A percentile compares a stretch with the other conserved stretches of the same genome.
These are phyloP conservation scores for Thomomys bottae DNA, from an alignment of 2,113 vertebrate species.

Conservation along the genomic window DNA sequence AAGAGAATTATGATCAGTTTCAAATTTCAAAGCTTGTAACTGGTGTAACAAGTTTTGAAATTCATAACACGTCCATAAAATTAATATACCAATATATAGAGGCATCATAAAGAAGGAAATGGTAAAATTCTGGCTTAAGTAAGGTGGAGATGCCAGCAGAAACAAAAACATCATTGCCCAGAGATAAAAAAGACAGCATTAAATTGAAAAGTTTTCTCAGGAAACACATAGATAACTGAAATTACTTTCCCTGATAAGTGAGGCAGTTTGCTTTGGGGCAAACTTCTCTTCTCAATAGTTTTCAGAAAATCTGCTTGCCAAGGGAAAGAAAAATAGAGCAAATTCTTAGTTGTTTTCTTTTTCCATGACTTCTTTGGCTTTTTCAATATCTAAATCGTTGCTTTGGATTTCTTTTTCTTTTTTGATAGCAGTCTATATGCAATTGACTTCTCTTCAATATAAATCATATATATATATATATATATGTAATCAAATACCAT, in stretches of 20 bases:
- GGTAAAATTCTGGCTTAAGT: constrained; percentile 52
- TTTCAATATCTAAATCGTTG: not conserved
- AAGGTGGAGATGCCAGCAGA: not conserved
- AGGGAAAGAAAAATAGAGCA: constrained; percentile 34
- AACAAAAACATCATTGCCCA: constrained; percentile 49
- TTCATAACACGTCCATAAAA: constrained; percentile 60
- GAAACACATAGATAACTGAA: constrained; percentile 76
- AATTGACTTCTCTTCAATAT: not conserved
- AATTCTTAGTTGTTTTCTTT: constrained; percentile 1
- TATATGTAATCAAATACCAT: too few relatives aligned
- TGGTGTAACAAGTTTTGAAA: constrained; percentile 55
- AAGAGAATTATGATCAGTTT: constrained; percentile 31
- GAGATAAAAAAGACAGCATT: constrained; percentile 65
- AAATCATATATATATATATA: too few relatives aligned
- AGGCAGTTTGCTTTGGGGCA: constrained; percentile 63
- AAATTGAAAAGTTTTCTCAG: constrained; percentile 55
- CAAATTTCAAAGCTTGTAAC: constrained; percentile 50
- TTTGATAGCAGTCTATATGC: not conserved
- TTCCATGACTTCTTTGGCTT: not conserved
- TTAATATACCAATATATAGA: constrained; percentile 49
- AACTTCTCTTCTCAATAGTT: constrained; percentile 64
- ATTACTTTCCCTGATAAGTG: constrained; percentile 76
- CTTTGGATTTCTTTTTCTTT: not conserved
- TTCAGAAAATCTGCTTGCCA: constrained; percentile 62
- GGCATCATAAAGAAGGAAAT: constrained; percentile 49